Percentiles rank a stretch among this genome's conserved stretches.
phyloP scores from a whole-genome alignment of 2,797 vertebrate species.

The Intellagama lesueurii region DNA sequence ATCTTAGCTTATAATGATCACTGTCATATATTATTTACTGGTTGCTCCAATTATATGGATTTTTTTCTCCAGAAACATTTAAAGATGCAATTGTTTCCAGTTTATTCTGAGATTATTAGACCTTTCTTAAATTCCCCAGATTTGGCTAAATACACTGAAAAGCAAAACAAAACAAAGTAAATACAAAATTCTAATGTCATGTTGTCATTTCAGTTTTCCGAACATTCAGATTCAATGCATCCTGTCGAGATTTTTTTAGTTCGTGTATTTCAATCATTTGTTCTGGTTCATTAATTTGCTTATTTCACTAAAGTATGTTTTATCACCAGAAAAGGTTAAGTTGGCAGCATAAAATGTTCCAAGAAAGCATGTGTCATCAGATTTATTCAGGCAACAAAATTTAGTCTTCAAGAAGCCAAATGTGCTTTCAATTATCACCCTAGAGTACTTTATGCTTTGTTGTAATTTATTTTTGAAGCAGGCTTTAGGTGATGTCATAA shows the following conservation, averaged over 20 bases:
- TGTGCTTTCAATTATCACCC: constrained; percentile 39
- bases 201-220: not conserved
- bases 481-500: constrained; percentile 6
- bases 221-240: constrained; percentile 12
- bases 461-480: constrained; percentile 38
- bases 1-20: too few species aligned
- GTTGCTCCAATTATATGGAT: too few species aligned
- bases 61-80: not conserved
- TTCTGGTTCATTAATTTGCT: constrained; percentile 30
- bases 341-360: not conserved
- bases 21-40: too few species aligned
- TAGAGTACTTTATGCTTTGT: not conserved
- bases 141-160: not conserved
- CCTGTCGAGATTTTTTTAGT: constrained; percentile 5
- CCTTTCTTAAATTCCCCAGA: not conserved
- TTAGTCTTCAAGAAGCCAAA: constrained; percentile 1
- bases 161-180: too few species aligned
- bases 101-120: not conserved
- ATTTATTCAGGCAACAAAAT: constrained; percentile 35
- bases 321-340: constrained; percentile 3
- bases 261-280: constrained; percentile 32
- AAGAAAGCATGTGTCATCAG: not conserved
- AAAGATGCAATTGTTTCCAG: not conserved
- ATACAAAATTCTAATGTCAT: not conserved
- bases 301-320: constrained; percentile 29